These are phyloP conservation scores for Vimba vimba DNA, from an alignment of 2,113 vertebrate species.

Conservation along the genomic window DNA sequence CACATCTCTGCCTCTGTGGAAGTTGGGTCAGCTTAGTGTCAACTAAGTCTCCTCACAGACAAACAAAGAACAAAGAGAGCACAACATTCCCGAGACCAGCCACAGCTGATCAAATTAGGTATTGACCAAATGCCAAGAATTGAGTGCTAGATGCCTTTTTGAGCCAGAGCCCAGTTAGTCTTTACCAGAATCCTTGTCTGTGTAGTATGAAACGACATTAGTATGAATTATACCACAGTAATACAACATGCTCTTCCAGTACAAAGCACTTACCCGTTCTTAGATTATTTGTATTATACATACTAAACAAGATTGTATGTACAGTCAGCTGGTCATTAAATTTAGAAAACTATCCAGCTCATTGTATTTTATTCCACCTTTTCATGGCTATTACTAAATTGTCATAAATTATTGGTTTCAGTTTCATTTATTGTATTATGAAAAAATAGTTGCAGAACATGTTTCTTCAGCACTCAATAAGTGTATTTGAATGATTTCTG, in stretches of 20 bases:
- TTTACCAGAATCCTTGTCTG: conserved; percentile 28
- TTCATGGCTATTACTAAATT: no score
- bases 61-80: conserved; percentile 10
- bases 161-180: conserved; percentile 26
- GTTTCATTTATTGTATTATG: no score
- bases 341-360: neutral
- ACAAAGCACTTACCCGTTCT: conserved; percentile 16
- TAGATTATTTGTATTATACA: neutral
- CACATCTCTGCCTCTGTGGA: conserved; percentile 42
- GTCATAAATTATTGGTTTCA: no score
- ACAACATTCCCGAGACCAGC: conserved; percentile 15
- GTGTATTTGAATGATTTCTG: no score
- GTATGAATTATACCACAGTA: conserved; percentile 15
- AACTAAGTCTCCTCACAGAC: conserved; percentile 22
- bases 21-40: conserved; percentile 43
- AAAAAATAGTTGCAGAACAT: no score
- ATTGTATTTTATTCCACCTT: conserved; percentile 12
- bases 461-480: no score
- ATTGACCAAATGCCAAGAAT: conserved; percentile 35
- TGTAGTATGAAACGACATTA: conserved; percentile 19
- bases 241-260: neutral
- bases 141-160: conserved; percentile 40
- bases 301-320: neutral
- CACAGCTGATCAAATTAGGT: conserved; percentile 33
- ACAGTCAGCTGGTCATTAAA: neutral